Evolutionary conservation across 2,888 invertebrate species (phyloP).

Genomic region (Dexiosoma caninum): DNA sequence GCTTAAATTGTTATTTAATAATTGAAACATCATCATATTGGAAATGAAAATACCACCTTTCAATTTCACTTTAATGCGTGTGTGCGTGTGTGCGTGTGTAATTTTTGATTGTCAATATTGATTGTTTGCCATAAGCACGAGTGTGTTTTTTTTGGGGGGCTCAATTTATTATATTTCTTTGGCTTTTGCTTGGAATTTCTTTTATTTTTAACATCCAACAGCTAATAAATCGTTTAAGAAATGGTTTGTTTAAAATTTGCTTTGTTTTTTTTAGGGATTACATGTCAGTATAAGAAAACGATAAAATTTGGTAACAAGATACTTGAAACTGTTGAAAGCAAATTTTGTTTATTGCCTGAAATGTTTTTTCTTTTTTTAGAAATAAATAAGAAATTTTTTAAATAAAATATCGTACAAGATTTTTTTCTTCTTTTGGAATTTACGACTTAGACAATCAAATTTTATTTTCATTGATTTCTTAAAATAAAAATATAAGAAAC

Average conservation of each 20-base stretch:
- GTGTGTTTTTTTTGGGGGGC: not conserved
- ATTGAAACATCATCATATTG: constrained; percentile 45
- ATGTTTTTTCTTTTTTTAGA: not conserved
- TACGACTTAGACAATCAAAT: not conserved
- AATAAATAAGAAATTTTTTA: constrained; percentile 17
- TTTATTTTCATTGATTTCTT: not conserved
- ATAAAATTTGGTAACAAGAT: constrained; percentile 40
- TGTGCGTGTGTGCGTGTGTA: not conserved
- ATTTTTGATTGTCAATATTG: constrained; percentile 1
- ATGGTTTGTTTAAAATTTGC: constrained; percentile 21
- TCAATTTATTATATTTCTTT: constrained; percentile 9
- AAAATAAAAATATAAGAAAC: not conserved
- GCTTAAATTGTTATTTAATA: constrained; percentile 16
- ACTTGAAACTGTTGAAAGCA: constrained; percentile 42
- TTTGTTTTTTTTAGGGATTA: constrained; percentile 9
- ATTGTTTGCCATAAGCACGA: constrained; percentile 14
- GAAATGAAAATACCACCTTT: constrained; percentile 14
- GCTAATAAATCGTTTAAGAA: constrained; percentile 56
- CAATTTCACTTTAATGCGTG: constrained; percentile 39
- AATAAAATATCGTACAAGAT: constrained; percentile 35
- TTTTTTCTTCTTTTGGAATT: no score
- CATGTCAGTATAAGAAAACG: constrained; percentile 17
- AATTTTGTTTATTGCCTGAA: constrained; percentile 2
- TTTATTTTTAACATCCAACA: constrained; percentile 3
- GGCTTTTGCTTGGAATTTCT: not conserved